Evolutionary conservation across 2,888 invertebrate species (phyloP).

Genomic region (Troides oblongomaculatus): DNA sequence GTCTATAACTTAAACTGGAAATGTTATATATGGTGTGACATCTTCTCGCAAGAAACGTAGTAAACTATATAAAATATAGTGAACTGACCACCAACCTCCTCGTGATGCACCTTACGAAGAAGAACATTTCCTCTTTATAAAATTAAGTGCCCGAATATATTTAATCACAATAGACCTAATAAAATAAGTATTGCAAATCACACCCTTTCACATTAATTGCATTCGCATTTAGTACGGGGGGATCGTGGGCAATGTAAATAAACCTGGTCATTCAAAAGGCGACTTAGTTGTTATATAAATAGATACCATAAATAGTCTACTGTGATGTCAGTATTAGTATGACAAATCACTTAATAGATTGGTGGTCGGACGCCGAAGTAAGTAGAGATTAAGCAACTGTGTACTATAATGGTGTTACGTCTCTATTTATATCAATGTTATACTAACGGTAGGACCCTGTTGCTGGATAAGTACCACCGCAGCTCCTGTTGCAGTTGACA

Average conservation of each 20-base stretch:
- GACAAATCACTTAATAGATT: slow-evolving; percentile 74
- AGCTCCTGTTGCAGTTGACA: no score
- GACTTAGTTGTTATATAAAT: slow-evolving; percentile 29
- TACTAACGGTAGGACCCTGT: no score
- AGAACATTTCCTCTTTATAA: not conserved
- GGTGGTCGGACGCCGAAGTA: slow-evolving; percentile 38
- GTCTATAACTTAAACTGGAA: no score
- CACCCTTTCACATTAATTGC: slow-evolving; percentile 68
- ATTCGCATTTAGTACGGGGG: slow-evolving; percentile 50
- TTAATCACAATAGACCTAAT: slow-evolving; percentile 69
- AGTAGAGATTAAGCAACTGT: slow-evolving; percentile 20
- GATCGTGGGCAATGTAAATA: slow-evolving; percentile 36
- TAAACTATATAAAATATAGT: no score
- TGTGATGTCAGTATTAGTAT: slow-evolving; percentile 45
- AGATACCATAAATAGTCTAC: slow-evolving; percentile 29
- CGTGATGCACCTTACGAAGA: no score
- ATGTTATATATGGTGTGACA: no score
- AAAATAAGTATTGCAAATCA: slow-evolving; percentile 73
- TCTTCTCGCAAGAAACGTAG: no score
- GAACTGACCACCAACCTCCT: no score
- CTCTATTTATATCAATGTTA: not conserved
- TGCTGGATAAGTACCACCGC: no score
- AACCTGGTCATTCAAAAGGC: not conserved
- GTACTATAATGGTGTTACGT: not conserved
- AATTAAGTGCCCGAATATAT: slow-evolving; percentile 41